phyloP scores from a whole-genome alignment of 2,888 invertebrate genomes.

The Drepanosiphum platanoidis region DNA sequence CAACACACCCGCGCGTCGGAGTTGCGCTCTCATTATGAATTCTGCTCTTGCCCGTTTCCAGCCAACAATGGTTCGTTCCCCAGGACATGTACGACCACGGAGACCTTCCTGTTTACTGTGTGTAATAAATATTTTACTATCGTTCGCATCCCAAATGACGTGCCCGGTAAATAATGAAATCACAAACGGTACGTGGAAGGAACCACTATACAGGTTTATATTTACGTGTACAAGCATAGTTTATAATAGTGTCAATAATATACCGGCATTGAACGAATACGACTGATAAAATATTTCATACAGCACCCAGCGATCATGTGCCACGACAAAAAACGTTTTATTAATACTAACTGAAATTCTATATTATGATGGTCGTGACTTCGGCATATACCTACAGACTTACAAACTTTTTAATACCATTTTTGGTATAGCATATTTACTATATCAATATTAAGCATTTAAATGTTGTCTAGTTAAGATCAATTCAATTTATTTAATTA shows the following conservation, averaged over 20 bases:
- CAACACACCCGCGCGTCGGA: conserved; percentile 55
- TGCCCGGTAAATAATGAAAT: conserved; percentile 43
- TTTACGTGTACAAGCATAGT: conserved; percentile 28
- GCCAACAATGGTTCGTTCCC: conserved; percentile 58
- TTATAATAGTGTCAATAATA: conserved; percentile 19
- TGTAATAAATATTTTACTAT: conserved; percentile 56
- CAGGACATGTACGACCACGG: conserved; percentile 49
- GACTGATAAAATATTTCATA: conserved; percentile 31
- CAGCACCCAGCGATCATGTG: neutral
- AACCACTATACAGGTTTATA: conserved; percentile 4
- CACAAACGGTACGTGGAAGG: conserved; percentile 8
- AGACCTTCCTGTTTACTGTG: conserved; percentile 56
- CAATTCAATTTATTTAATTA: no score
- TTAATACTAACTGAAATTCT: no score
- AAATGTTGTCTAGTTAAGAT: no score
- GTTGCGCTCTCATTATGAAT: conserved; percentile 56
- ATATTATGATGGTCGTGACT: no score
- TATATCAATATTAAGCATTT: no score
- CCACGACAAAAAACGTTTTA: neutral
- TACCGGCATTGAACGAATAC: conserved; percentile 2
- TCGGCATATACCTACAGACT: no score
- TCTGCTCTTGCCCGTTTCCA: conserved; percentile 59
- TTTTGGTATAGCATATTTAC: no score
- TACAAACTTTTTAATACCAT: no score
- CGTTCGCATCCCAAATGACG: conserved; percentile 56